Evolutionary conservation across 30 jellyfish, hydroid and myxozoan species (phyloP).

Genomic region (Cassiopea xamachana): DNA sequence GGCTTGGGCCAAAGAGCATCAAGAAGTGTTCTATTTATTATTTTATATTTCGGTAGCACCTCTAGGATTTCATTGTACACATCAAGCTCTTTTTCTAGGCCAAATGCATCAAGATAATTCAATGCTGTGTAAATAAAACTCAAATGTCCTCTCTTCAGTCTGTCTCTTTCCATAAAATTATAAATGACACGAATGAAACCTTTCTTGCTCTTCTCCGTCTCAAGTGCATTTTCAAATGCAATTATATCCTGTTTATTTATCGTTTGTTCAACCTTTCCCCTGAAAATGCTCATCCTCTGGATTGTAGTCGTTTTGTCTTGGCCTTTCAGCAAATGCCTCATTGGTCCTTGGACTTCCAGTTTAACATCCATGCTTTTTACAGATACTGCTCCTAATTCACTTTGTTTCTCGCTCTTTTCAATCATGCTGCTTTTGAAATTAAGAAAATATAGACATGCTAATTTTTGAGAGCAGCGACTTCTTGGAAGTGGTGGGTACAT

Average conservation of each 20-base stretch:
- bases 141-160: constrained; percentile 80
- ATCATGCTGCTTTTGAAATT: constrained; percentile 1
- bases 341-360: constrained; percentile 10
- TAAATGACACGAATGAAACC: constrained; percentile 77
- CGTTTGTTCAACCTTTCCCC: constrained; percentile 53
- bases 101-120: constrained; percentile 81
- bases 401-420: not conserved
- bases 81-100: constrained; percentile 78
- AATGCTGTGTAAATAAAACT: constrained; percentile 85
- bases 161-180: constrained; percentile 58
- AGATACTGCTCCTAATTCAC: not conserved
- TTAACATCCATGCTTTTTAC: not conserved
- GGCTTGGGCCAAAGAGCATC: constrained; percentile 98
- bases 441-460: not conserved
- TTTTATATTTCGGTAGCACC: constrained; percentile 87
- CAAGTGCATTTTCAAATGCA: constrained; percentile 60
- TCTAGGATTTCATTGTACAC: constrained; percentile 84
- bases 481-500: not conserved
- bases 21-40: constrained; percentile 68
- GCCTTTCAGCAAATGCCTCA: constrained; percentile 26
- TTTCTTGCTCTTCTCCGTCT: constrained; percentile 55
- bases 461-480: not conserved
- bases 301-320: constrained; percentile 34
- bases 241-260: constrained; percentile 40
- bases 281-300: constrained; percentile 35